Conservation (phyloP, 2,888 invertebrate species). For the Trachelus troglodyta region DNA sequence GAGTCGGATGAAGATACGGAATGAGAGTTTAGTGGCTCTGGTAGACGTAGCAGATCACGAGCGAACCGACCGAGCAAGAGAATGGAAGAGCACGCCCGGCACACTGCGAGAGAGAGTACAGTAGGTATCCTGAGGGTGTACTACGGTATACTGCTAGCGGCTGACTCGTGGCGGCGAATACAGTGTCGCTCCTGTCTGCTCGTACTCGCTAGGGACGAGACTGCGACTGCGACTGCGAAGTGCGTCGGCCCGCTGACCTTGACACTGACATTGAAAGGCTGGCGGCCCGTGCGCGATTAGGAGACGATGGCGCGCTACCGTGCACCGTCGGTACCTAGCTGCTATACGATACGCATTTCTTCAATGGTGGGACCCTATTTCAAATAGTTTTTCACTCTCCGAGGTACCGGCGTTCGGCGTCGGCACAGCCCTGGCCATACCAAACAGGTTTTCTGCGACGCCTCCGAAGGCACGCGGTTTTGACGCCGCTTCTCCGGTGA, state of each 20-base stretch:
- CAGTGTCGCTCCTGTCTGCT: too few species aligned
- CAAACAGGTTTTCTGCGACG: constrained; percentile 56
- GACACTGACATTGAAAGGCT: constrained; percentile 63
- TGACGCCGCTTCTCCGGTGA: constrained; percentile 28
- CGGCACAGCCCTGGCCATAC: too few species aligned
- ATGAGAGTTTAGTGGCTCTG: background rate
- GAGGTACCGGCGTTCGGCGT: too few species aligned
- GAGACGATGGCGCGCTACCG: background rate
- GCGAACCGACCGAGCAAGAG: background rate
- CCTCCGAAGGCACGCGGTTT: constrained; percentile 66
- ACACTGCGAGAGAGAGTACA: too few species aligned
- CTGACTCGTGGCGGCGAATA: too few species aligned
- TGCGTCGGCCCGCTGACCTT: constrained; percentile 65
- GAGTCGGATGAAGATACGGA: background rate
- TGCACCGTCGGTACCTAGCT: too few species aligned
- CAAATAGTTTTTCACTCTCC: too few species aligned
- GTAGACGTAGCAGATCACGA: background rate
- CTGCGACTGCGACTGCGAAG: constrained; percentile 23
- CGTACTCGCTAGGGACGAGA: constrained; percentile 1
- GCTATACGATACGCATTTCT: constrained; percentile 6
- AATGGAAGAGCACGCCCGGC: too few species aligned
- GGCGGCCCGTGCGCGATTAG: constrained; percentile 27
- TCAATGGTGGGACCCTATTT: too few species aligned
- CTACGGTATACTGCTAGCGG: too few species aligned
- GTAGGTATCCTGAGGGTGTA: too few species aligned